Percentiles rank a stretch among this genome's conserved stretches.
These are phyloP conservation scores for Lithophane leautieri DNA, from an alignment of 2,888 invertebrate genomes.

Conservation along the genomic window DNA sequence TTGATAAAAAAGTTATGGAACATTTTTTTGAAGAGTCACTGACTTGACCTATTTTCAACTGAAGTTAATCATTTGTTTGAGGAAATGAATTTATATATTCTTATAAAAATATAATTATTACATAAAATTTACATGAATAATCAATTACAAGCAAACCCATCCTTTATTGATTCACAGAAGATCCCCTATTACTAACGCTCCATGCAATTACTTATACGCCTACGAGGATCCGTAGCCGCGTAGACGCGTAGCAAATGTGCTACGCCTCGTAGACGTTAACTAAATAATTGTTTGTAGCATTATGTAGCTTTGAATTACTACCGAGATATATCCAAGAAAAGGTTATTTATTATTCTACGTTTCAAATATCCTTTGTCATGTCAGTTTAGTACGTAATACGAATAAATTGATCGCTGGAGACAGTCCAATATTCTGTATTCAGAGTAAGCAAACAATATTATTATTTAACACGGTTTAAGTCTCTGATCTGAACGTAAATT, in stretches of 20 bases:
- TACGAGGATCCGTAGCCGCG: slow-evolving; percentile 64
- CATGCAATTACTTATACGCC: slow-evolving; percentile 59
- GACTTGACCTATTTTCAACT: not conserved
- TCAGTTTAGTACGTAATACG: slow-evolving; percentile 56
- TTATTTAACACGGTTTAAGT: slow-evolving; percentile 50
- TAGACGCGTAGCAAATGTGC: slow-evolving; percentile 55
- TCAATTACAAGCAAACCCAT: slow-evolving; percentile 22
- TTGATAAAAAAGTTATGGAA: not conserved
- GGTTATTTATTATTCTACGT: slow-evolving; percentile 54
- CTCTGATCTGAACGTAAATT: slow-evolving; percentile 50
- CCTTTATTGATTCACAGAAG: slow-evolving; percentile 53
- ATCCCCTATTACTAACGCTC: slow-evolving; percentile 50
- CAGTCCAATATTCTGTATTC: slow-evolving; percentile 57
- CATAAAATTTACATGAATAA: not conserved
- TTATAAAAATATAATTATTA: not conserved
- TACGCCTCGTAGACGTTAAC: slow-evolving; percentile 51
- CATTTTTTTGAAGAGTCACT: not conserved
- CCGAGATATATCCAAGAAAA: slow-evolving; percentile 36
- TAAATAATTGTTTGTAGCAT: slow-evolving; percentile 53
- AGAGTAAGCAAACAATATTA: slow-evolving; percentile 50
- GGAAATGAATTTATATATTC: no score
- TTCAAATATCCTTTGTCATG: slow-evolving; percentile 61
- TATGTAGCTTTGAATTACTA: slow-evolving; percentile 50
- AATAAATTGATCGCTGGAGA: slow-evolving; percentile 56
- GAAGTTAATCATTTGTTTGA: not conserved